Evolutionary conservation across 1,140 invertebrate genomes (phyloP).

Genomic region (Phymastichus coffea): DNA sequence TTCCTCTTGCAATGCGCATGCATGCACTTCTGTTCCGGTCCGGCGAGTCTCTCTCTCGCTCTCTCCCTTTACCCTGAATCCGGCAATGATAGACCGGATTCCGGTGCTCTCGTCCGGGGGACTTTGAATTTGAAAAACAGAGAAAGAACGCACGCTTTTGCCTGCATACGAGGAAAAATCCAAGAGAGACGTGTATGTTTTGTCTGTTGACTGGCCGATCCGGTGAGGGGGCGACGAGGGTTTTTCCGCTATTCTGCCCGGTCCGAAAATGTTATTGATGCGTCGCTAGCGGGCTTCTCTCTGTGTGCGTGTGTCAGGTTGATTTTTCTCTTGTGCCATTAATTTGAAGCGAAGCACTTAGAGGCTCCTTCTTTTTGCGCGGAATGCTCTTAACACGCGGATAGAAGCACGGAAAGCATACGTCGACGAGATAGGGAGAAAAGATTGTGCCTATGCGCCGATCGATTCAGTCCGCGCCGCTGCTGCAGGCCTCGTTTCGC

Average conservation of each 20-base stretch:
- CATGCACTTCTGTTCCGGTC: neutral
- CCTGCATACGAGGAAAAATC: neutral
- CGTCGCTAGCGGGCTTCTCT: neutral
- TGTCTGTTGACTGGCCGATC: slow-evolving; percentile 28
- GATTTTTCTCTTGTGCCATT: neutral
- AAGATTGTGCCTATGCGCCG: slow-evolving; percentile 44
- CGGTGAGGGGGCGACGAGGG: neutral
- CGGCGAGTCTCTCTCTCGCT: neutral
- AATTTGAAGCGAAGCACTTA: too few species aligned
- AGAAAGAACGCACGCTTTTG: neutral
- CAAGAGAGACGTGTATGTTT: slow-evolving; percentile 1
- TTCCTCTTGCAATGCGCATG: neutral
- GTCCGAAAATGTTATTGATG: slow-evolving; percentile 22
- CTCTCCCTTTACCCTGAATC: neutral
- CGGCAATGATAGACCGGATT: slow-evolving; percentile 12
- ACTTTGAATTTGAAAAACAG: slow-evolving; percentile 23
- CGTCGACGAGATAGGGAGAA: too few species aligned
- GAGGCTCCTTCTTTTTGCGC: neutral
- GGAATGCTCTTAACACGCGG: too few species aligned
- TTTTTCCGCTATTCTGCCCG: slow-evolving; percentile 13
- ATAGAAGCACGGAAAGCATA: too few species aligned
- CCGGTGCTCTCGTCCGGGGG: too few species aligned
- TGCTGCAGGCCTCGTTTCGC: slow-evolving; percentile 50
- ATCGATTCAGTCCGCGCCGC: slow-evolving; percentile 53
- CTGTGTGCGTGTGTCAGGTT: neutral